Base-by-base conservation (phyloP, 2,888 invertebrate genomes). In the Stenotaenia linearis region DNA sequence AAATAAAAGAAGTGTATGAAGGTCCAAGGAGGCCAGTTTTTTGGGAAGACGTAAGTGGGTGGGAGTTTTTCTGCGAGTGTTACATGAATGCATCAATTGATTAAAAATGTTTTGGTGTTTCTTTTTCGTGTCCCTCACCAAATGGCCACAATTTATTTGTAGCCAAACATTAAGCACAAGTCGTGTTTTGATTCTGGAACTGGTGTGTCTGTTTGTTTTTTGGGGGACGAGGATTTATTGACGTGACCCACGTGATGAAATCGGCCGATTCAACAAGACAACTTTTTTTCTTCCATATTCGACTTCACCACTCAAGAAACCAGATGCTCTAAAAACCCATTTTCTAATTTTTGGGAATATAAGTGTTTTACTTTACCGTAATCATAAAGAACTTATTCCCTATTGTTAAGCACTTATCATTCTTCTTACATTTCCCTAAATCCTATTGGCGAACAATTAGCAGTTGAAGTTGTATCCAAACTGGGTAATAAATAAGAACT, bases 391-490 rank as follows among this genome's bases (percentile, higher is more conserved):
- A n/a, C n/a, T n/a, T n/a, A n/a, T n/a, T n/a, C n/a, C n/a, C n/a
- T n/a, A n/a, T n/a, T n/a, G n/a, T n/a, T n/a, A n/a, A n/a, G n/a
- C n/a, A n/a, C n/a, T n/a, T n/a, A n/a, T n/a, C n/a, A n/a, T 45
- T 45, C 45, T 45, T 15, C 12, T 18, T 45, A 7, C 18, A 12
- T 18, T 21, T 18, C 56, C 56, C 56, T 18, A 56, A 56, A 21
- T 56, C 40, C 10, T n/a, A 40, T 40, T 40, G 40, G 40, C 56
- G 56, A 56, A 56, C 56, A 56, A 56, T 56, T 56, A 56, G 56
- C 56, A 56, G 56, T 56, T 56, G 56, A 56, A 56, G 56, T 56
- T 56, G 56, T 23, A 56, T 23, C 56, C 56, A 56, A 56, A 56
- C 56, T 56, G 56, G 23, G 56, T 21, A 56, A 56, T 56, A 56